Evolutionary conservation across 2,113 vertebrate species (phyloP).

Genomic region (Phasianus colchicus): DNA sequence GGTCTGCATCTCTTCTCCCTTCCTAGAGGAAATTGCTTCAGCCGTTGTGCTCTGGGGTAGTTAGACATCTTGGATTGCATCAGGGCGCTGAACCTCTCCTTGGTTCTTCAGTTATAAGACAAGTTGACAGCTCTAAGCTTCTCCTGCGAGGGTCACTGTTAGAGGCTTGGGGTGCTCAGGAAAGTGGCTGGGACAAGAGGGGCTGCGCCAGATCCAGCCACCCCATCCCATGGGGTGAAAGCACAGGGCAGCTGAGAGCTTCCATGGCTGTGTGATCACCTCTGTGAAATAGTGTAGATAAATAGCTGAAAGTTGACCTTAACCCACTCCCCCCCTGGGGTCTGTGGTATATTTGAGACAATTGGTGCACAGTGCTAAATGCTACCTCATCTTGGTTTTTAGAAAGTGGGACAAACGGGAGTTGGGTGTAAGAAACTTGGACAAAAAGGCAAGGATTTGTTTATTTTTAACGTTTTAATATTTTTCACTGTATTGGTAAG

Average conservation of each 20-base stretch:
- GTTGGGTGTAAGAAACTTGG: neutral
- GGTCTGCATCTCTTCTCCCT: neutral
- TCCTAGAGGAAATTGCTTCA: neutral
- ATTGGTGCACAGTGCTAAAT: neutral
- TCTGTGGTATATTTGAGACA: neutral
- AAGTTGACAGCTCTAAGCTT: neutral
- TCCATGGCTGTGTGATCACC: fast-evolving
- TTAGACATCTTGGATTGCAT: conserved; percentile 24
- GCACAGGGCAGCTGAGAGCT: conserved; percentile 56
- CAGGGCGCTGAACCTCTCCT: neutral
- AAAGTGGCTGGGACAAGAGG: neutral
- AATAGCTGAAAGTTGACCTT: neutral
- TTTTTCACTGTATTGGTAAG: neutral
- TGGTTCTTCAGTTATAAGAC: neutral
- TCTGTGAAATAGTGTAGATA: neutral
- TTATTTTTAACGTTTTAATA: neutral
- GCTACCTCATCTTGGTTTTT: neutral
- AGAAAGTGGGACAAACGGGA: neutral
- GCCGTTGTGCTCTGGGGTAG: neutral
- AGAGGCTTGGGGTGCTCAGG: fast-evolving
- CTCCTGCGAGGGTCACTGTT: neutral
- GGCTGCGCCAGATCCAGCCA: neutral
- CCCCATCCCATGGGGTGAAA: conserved; percentile 58
- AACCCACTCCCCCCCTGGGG: neutral
- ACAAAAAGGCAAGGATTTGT: neutral